Evolutionary conservation across 2,113 vertebrate genomes (phyloP).

Genomic region (Piaya cayana): DNA sequence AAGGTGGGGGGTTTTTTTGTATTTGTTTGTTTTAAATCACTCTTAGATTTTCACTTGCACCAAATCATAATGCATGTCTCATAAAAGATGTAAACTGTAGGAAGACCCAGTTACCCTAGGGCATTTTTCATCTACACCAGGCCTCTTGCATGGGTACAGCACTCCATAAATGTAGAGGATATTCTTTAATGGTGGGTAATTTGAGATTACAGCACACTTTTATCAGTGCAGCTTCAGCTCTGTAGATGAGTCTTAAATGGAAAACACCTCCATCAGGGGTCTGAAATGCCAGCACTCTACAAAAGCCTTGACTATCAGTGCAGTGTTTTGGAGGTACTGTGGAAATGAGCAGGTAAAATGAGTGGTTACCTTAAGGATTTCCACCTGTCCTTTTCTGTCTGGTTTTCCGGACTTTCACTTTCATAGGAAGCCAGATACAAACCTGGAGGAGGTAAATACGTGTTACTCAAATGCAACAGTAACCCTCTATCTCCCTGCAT

Average conservation of each 20-base stretch:
- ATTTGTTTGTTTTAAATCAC: neutral
- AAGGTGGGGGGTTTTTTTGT: neutral
- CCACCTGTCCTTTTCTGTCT: constrained; percentile 83
- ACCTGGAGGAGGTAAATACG: constrained; percentile 58
- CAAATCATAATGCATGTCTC: neutral
- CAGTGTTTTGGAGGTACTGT: neutral
- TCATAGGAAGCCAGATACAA: constrained; percentile 85
- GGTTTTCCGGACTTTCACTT: constrained; percentile 83
- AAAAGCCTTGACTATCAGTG: neutral
- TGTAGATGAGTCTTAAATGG: neutral
- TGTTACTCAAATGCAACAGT: neutral
- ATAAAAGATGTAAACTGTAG: neutral
- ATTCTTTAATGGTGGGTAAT: neutral
- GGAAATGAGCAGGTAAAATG: neutral
- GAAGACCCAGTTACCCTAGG: neutral
- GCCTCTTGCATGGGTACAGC: neutral
- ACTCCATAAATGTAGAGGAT: neutral
- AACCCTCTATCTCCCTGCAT: neutral
- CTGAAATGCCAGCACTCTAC: neutral
- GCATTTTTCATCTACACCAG: neutral
- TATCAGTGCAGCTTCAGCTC: neutral
- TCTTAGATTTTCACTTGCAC: neutral
- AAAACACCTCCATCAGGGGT: neutral
- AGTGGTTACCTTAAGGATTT: constrained; percentile 78
- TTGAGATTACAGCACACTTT: too few relatives aligned